These are phyloP conservation scores for Hiodon tergisus DNA, from an alignment of 2,113 vertebrate genomes.

Conservation along the genomic window DNA sequence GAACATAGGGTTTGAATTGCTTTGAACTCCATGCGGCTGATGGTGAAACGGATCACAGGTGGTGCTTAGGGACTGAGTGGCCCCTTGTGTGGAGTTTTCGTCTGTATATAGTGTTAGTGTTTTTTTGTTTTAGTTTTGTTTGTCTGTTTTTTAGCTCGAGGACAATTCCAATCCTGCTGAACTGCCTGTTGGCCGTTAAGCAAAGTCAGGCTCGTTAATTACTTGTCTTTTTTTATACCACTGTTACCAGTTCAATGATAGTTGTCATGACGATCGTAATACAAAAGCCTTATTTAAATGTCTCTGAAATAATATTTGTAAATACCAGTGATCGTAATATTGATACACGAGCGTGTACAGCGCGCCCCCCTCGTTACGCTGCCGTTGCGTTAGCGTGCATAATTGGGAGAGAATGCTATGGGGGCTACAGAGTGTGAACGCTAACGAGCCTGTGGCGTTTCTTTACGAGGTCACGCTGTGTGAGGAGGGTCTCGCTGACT, in stretches of 20 bases:
- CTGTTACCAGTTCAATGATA: not conserved
- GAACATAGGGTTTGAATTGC: too few species aligned
- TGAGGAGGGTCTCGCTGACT: too few species aligned
- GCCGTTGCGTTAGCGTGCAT: too few species aligned
- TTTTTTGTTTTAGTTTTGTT: not conserved
- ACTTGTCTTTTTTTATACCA: not conserved
- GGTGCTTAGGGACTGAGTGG: not conserved
- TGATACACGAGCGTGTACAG: not conserved
- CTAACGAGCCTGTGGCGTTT: too few species aligned
- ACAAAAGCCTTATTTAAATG: conserved; percentile 16
- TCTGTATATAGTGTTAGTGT: not conserved
- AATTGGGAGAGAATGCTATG: too few species aligned
- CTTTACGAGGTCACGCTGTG: too few species aligned
- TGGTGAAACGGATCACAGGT: too few species aligned
- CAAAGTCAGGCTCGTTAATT: not conserved
- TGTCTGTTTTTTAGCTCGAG: not conserved
- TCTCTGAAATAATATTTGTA: not conserved
- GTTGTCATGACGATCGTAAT: not conserved
- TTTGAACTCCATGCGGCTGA: too few species aligned
- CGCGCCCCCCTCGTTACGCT: too few species aligned
- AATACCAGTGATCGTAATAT: conserved; percentile 7
- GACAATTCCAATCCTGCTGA: not conserved
- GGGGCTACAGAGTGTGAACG: too few species aligned
- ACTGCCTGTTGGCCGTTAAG: not conserved
- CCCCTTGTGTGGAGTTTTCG: too few species aligned